Conservation (phyloP, 1,140 invertebrate species). For the Sinonovacula constricta region DNA sequence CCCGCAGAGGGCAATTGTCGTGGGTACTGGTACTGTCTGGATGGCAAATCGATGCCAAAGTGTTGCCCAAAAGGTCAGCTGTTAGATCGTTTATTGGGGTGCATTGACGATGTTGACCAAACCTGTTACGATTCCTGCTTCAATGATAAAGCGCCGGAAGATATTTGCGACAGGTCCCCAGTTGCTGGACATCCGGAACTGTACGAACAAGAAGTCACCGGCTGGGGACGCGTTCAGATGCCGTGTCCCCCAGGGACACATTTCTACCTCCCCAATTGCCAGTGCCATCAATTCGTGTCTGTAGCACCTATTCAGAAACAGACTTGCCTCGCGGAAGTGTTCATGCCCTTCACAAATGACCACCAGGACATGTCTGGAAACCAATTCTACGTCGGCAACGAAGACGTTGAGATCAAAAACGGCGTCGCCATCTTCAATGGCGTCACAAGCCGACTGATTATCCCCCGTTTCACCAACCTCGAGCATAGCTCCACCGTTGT, state of each 20-base stretch:
- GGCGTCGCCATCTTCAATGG: constrained; percentile 62
- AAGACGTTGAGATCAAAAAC: constrained; percentile 54
- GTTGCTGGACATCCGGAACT: constrained; percentile 34
- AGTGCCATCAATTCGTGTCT: constrained; percentile 21
- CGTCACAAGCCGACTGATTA: constrained; percentile 48
- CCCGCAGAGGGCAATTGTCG: constrained; percentile 53
- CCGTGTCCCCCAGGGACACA: constrained; percentile 55
- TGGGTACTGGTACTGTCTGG: constrained; percentile 52
- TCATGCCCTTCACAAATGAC: constrained; percentile 56
- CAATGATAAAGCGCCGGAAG: neutral
- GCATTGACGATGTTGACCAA: constrained; percentile 11
- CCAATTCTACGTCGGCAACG: constrained; percentile 55
- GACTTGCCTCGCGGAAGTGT: constrained; percentile 55
- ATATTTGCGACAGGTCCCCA: constrained; percentile 48
- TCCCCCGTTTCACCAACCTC: constrained; percentile 64
- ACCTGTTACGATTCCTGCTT: constrained; percentile 25
- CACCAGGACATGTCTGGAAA: constrained; percentile 57
- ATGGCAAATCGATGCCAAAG: constrained; percentile 44
- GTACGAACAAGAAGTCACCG: constrained; percentile 50
- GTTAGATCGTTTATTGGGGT: constrained; percentile 32
- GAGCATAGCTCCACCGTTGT: constrained; percentile 55
- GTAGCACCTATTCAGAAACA: neutral
- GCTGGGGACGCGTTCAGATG: constrained; percentile 44
- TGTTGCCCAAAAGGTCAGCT: constrained; percentile 53
- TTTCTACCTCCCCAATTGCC: constrained; percentile 49